These are phyloP conservation scores for Drosophila eugracilis DNA, from an alignment of 1,140 invertebrate genomes.

Conservation along the genomic window DNA sequence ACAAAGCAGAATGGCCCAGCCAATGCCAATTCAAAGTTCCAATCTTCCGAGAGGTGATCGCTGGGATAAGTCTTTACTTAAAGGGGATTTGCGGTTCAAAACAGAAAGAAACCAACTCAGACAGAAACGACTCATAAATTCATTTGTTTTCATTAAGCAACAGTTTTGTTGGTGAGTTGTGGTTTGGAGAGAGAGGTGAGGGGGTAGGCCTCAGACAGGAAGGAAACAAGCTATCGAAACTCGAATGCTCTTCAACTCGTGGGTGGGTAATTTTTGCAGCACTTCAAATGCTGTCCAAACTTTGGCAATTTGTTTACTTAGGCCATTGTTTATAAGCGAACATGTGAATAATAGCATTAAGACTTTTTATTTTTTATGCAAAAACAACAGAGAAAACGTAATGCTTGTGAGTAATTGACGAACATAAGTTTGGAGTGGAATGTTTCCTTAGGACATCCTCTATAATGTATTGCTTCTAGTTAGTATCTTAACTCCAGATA, in stretches of 20 bases:
- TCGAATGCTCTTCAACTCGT: constrained; percentile 38
- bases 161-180: constrained; percentile 3
- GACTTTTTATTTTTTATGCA: not conserved
- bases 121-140: constrained; percentile 65
- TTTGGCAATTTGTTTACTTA: constrained; percentile 18
- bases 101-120: constrained; percentile 5
- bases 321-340: constrained; percentile 6
- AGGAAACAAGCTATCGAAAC: constrained; percentile 39
- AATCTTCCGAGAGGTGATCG: constrained; percentile 63
- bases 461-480: too few relatives aligned
- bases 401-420: too few relatives aligned
- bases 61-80: constrained; percentile 46
- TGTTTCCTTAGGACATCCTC: too few relatives aligned
- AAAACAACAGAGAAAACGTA: too few relatives aligned
- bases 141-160: constrained; percentile 79
- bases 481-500: too few relatives aligned
- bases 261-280: constrained; percentile 36
- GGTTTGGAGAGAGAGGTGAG: too few relatives aligned
- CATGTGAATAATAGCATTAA: constrained; percentile 7
- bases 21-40: constrained; percentile 64
- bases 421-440: too few relatives aligned
- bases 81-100: constrained; percentile 7
- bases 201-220: constrained; percentile 33
- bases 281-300: constrained; percentile 23
- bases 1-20: constrained; percentile 70